Base-by-base conservation (phyloP, 2,113 vertebrate species). In the Zootoca vivipara region DNA sequence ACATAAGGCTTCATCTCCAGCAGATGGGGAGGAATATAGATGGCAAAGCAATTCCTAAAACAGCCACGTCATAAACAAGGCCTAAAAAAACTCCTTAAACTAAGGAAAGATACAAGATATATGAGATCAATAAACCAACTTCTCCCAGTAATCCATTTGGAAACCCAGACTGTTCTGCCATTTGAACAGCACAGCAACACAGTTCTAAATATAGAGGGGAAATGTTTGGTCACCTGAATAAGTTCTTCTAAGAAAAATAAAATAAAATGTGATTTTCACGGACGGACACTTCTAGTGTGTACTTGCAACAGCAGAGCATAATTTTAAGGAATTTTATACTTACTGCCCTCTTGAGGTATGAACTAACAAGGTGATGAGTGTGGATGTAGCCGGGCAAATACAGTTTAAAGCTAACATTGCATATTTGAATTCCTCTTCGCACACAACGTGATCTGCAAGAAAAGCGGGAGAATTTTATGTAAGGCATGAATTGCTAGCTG, bases 401-500 rank as follows among this genome's bases (percentile, higher is more conserved):
- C 98, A 99, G 92, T 99, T 99, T 90, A 99, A 97, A 94, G 99
- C 99, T 96, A 99, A 94, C 98, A 99, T 98, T 91, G 98, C 98
- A 24, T 99, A 99, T 90, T 99, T 99, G 95, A 99, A 99, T 94
- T 99, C 99, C 91, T 99, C 99, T 96, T 99, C 99, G 95, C 99
- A 99, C 82, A 99, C 99, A 88, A 99, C 98, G n/a, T 99, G 99
- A 97, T 99, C 99, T 99, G 94, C 90, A 56, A 97, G 38, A 77
- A 93, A 94, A 90, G n/a, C 35, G 46, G 10, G 83, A 0, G 22
- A 77, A 3, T 70, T 35, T 35, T 70, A 38, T 80, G 79, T 62
- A 52, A 82, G 22, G 2, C 26, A 82, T n/a, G 30, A 5, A 78
- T 52, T 40, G 24, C 15, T 1, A 64, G 30, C 38, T 46, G 26